Evolutionary conservation across 2,888 invertebrate species (phyloP), one percentile per base, ranked within the genome.

Genomic region (Torymus auratus): DNA sequence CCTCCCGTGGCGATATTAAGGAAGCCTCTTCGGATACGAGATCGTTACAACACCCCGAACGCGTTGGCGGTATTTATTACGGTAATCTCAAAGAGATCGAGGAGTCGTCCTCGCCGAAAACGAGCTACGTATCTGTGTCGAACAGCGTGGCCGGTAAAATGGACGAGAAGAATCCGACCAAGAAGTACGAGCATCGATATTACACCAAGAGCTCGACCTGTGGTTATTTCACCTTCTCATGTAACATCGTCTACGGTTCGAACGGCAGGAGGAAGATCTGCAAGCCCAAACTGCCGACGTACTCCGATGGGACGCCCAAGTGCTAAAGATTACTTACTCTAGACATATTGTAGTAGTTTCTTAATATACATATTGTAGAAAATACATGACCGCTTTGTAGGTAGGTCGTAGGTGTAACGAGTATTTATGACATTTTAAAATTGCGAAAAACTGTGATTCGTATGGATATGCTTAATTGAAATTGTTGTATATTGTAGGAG

Each of bases 121-220:
- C 91, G 14, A 92, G 92, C 83, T 96, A 95, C 89, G 94, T 96
- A 2, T 95, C 96, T 0, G 94, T 96, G 5, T 95, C 96, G 1
- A 96, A 95, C 89, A 96, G 96, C 2, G 94, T 96, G 71, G 95
- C 96, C 0, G 95, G 96, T 7, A 94, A 94, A 85, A 91, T 95
- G 84, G 94, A 94, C 83, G 87, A 84, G 11, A 93, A 93, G 87
- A 93, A 93, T 85, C 93, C 94, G 91, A 53, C 91, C 91, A 86
- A 87, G 91, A 88, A 92, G 52, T 89, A 91, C 56, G 94, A 94
- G 79, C 94, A 95, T 81, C 95, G 95, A 88, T 96, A 96, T 91
- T 96, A 96, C 86, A 96, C 96, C 0, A 96, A 96, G 90, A 96
- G 96, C 11, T 96, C 96, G 1, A 96, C 95, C 1, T 97, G 96